Evolutionary conservation across 1,140 invertebrate genomes (phyloP).

Genomic region (Scaptodrosophila lebanonensis): DNA sequence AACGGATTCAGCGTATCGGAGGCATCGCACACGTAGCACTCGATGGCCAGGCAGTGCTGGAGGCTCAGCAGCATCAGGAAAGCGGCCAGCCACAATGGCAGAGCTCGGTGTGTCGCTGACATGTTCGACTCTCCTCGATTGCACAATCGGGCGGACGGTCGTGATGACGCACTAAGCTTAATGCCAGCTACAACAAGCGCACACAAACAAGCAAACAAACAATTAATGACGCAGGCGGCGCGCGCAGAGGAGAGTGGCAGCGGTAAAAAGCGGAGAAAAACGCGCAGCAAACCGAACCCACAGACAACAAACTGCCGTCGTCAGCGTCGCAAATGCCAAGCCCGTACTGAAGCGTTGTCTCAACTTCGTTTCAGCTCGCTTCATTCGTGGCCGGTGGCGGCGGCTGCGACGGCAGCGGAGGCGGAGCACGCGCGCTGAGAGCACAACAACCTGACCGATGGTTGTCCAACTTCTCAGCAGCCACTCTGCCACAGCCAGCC

Average conservation of each 20-base stretch:
- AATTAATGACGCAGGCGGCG: conserved; percentile 4
- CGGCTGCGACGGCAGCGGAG: background rate
- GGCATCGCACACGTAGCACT: conserved; percentile 94
- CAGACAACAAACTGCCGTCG: conserved; percentile 5
- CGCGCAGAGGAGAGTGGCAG: too few relatives aligned
- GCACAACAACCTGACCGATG: too few relatives aligned
- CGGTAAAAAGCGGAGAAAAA: background rate
- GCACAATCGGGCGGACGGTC: conserved; percentile 19
- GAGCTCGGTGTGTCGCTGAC: conserved; percentile 4
- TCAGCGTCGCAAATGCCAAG: conserved; percentile 72
- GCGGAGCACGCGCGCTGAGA: conserved; percentile 1
- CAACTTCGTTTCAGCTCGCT: conserved; percentile 64
- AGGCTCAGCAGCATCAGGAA: background rate
- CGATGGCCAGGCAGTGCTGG: conserved; percentile 78
- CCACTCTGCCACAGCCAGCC: too few relatives aligned
- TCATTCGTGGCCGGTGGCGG: conserved; percentile 16
- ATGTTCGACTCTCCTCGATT: conserved; percentile 17
- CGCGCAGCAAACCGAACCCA: conserved; percentile 37
- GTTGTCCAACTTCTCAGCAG: too few relatives aligned
- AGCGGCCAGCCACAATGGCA: conserved; percentile 9
- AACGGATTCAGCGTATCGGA: conserved; percentile 86
- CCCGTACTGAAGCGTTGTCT: conserved; percentile 57
- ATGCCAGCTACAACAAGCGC: background rate
- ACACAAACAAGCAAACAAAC: conserved; percentile 1
- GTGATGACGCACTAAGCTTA: conserved; percentile 16